Evolutionary conservation across 2,888 invertebrate species (phyloP).

Genomic region (Polyommatus icarus): DNA sequence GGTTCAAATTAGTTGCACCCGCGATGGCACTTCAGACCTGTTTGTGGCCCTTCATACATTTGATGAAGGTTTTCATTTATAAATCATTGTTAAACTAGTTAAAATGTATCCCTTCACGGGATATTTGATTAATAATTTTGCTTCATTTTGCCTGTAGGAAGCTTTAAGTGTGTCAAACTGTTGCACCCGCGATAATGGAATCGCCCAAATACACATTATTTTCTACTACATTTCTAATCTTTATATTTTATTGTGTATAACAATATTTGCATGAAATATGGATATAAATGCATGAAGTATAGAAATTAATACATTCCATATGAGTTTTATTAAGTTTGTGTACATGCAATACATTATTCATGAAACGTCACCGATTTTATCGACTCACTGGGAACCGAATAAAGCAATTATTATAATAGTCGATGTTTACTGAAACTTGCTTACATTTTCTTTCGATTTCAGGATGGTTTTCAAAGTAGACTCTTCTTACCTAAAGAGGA

Average conservation of each 20-base stretch:
- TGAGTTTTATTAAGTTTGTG: constrained; percentile 39
- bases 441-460: constrained; percentile 7
- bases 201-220: neutral
- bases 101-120: too few species aligned
- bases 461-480: neutral
- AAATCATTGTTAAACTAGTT: too few species aligned
- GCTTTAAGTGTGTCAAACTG: too few species aligned
- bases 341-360: constrained; percentile 41
- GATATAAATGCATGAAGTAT: constrained; percentile 17
- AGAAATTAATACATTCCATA: constrained; percentile 32
- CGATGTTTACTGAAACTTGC: constrained; percentile 26
- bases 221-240: neutral
- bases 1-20: too few species aligned
- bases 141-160: too few species aligned
- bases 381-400: constrained; percentile 39
- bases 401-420: constrained; percentile 44
- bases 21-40: too few species aligned
- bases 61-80: too few species aligned
- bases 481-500: neutral
- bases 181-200: too few species aligned
- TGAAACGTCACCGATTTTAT: constrained; percentile 42
- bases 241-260: neutral
- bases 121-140: too few species aligned
- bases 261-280: constrained; percentile 13
- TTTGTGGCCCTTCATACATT: too few species aligned